Conservation (phyloP, 2,797 vertebrate species). For the Poeciliopsis infans region DNA sequence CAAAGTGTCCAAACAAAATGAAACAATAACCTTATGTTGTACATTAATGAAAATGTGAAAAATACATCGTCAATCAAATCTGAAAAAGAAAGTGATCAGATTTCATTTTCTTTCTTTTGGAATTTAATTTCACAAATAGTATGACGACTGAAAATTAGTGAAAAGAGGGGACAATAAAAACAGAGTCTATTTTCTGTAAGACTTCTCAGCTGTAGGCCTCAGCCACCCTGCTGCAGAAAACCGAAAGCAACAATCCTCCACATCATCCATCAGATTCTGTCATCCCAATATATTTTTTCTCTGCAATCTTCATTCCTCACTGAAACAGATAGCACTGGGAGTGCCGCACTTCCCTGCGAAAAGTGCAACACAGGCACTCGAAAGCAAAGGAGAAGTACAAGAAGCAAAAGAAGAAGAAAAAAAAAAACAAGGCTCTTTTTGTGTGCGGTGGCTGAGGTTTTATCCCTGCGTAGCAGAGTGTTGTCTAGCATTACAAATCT, state of each 20-base stretch:
- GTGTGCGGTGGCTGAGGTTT: constrained; percentile 63
- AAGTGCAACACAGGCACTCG: constrained; percentile 52
- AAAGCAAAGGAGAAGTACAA: constrained; percentile 32
- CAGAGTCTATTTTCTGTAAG: neutral
- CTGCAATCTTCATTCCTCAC: constrained; percentile 39
- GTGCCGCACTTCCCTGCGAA: constrained; percentile 53
- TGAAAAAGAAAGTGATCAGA: neutral
- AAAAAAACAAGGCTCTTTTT: constrained; percentile 69
- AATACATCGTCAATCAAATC: neutral
- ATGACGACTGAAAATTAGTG: neutral
- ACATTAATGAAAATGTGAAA: neutral
- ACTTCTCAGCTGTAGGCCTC: constrained; percentile 35
- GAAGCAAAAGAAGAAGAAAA: neutral
- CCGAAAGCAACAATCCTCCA: constrained; percentile 28
- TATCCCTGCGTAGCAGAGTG: constrained; percentile 70
- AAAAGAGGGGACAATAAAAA: neutral
- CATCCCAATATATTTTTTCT: constrained; percentile 14
- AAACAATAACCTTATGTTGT: neutral
- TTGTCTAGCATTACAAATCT: constrained; percentile 82
- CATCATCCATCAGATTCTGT: constrained; percentile 36
- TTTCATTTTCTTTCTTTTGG: neutral
- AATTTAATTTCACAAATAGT: neutral
- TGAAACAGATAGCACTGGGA: constrained; percentile 47
- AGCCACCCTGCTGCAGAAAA: constrained; percentile 27
- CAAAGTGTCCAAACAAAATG: neutral